Base-by-base conservation (phyloP, 2,888 invertebrate species). In the Mesodorylaimus sp. region DNA sequence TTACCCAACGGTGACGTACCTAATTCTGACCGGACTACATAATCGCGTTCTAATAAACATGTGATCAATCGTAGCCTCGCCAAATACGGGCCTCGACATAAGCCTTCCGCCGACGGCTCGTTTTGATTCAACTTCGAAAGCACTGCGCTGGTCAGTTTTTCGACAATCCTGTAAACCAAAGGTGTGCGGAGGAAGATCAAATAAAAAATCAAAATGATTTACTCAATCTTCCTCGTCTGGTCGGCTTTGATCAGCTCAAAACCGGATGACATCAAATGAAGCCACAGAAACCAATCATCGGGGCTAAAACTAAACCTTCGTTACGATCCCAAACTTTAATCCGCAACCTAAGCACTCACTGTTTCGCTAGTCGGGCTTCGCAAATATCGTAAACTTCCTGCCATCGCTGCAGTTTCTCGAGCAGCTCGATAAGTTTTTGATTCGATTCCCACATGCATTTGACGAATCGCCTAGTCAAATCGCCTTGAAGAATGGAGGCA, bases 401-500 rank as follows among this genome's bases (percentile, higher is more conserved):
- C 43, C 27, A 24, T 23, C 29, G 16, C 7, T 28, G 3, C 3
- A 24, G 24, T 5, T 47, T 29, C 7, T 21, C 5, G 5, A 25
- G 25, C 24, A 47, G 28, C n/a, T 45, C 44, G 10, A 47, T 3
- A 1, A 41, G 2, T 16, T 28, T 19, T 16, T 32, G 28, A 19
- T 41, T 29, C n/a, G 19, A 16, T 32, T 48, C 37, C 29, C 21
- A 37, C 38, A 39, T 43, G 19, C 16, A 19, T 1, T 26, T 27
- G 16, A 27, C 3, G 27, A 80, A 66, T 61, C 76, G 77, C 25
- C 74, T 69, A 50, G 80, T 80, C 1, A 87, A 68, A 0, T 81
- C 79, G 1, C 83, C 79, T 53, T 81, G 79, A n/a, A 91, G 71
- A 51, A 89, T 78, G 49, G 79, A 75, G 38, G 88, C 68, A 13